Evolutionary conservation across 2,797 vertebrate species (phyloP).

Genomic region (Arrhamphus sclerolepis): DNA sequence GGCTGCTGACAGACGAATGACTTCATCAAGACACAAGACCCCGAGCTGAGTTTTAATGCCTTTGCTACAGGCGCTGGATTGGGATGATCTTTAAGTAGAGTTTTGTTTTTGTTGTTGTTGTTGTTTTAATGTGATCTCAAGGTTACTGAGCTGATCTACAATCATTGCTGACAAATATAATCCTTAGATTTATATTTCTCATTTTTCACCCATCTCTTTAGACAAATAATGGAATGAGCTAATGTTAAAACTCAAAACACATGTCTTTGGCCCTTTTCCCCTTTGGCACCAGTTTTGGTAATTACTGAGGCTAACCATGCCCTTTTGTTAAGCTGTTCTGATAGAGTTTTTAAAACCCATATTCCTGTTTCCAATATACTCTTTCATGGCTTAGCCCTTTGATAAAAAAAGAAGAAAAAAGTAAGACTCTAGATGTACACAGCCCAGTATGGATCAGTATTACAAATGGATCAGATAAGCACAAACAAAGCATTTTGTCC

Average conservation of each 20-base stretch:
- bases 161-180: conserved; percentile 38
- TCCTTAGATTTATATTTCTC: conserved; percentile 2
- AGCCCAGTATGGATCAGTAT: conserved; percentile 59
- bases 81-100: conserved; percentile 16
- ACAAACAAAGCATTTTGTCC: conserved; percentile 69
- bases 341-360: conserved; percentile 54
- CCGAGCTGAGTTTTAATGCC: conserved; percentile 5
- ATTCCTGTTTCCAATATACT: conserved; percentile 57
- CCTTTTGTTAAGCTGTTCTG: conserved; percentile 64
- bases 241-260: conserved; percentile 67
- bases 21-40: conserved; percentile 40
- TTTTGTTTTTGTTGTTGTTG: conserved; percentile 26
- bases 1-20: conserved; percentile 54
- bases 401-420: conserved; percentile 43
- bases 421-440: conserved; percentile 44
- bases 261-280: conserved; percentile 54
- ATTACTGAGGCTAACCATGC: conserved; percentile 74
- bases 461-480: conserved; percentile 71
- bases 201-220: conserved; percentile 42
- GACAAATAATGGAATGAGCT: conserved; percentile 52
- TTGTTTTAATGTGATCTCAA: no score
- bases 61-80: conserved; percentile 14
- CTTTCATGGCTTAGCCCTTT: conserved; percentile 61
- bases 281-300: conserved; percentile 65
- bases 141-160: conserved; percentile 9